phyloP scores from a whole-genome alignment of 2,113 vertebrate species.

The Desmodus rotundus region DNA sequence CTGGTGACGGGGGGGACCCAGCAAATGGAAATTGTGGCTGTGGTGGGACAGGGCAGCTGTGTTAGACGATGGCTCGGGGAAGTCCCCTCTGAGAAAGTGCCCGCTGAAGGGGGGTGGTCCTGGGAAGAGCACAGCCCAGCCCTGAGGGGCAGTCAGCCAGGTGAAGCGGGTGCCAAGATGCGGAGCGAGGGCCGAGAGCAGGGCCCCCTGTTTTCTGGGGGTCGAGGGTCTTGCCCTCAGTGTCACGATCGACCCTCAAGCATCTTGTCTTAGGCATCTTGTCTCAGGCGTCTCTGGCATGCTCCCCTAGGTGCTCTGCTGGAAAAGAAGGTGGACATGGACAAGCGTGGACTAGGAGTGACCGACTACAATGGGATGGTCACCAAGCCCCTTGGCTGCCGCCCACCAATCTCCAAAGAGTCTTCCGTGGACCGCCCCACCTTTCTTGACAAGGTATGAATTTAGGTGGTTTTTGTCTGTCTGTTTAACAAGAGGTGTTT shows the following conservation, averaged over 20 bases:
- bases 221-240: neutral
- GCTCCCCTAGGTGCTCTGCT: slow-evolving; percentile 92
- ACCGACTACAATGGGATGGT: slow-evolving; percentile 95
- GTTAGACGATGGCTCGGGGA: neutral
- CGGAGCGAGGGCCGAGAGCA: neutral
- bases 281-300: neutral
- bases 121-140: neutral
- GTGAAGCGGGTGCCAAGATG: fast-evolving
- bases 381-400: slow-evolving; percentile 94
- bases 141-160: no score
- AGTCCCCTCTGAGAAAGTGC: neutral
- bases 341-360: slow-evolving; percentile 97
- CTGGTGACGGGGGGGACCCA: neutral
- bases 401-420: slow-evolving; percentile 98
- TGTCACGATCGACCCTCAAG: fast-evolving
- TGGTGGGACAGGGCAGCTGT: neutral
- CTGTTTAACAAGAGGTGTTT: neutral
- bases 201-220: neutral
- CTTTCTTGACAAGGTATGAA: slow-evolving; percentile 94
- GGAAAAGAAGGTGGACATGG: slow-evolving; percentile 99
- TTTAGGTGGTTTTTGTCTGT: neutral
- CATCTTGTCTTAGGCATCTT: no score
- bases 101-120: neutral
- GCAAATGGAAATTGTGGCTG: fast-evolving
- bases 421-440: slow-evolving; percentile 92